Evolutionary conservation across 1,140 invertebrate species (phyloP).

Genomic region (Brachionus calyciflorus): DNA sequence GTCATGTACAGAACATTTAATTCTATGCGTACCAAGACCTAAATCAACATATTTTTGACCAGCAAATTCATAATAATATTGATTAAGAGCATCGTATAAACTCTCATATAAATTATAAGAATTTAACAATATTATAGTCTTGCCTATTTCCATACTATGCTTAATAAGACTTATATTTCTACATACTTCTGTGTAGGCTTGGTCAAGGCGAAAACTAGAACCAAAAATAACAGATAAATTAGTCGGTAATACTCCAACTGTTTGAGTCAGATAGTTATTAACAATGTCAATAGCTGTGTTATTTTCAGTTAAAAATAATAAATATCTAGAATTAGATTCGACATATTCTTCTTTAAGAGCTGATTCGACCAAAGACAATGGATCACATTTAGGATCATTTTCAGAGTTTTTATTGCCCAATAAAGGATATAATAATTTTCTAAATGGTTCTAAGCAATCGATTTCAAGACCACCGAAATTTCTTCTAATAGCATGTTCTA

Average conservation of each 20-base stretch:
- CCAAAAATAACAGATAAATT: constrained; percentile 18
- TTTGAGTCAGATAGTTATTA: not conserved
- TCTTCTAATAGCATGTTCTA: constrained; percentile 52
- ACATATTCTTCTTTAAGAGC: constrained; percentile 30
- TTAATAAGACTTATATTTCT: constrained; percentile 59
- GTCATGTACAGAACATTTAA: constrained; percentile 56
- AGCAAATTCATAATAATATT: constrained; percentile 57
- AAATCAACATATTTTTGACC: constrained; percentile 56
- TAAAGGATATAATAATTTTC: constrained; percentile 36
- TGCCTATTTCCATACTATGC: constrained; percentile 58
- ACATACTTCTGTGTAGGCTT: constrained; percentile 52
- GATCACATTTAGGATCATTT: constrained; percentile 47
- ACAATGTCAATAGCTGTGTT: constrained; percentile 17
- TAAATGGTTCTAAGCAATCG: constrained; percentile 51
- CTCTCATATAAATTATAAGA: constrained; percentile 58
- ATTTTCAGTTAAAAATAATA: constrained; percentile 27
- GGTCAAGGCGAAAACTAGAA: constrained; percentile 36
- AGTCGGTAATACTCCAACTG: not conserved
- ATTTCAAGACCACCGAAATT: constrained; percentile 54
- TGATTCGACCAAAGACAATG: constrained; percentile 21
- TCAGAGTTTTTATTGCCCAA: constrained; percentile 20
- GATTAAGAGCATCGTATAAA: constrained; percentile 58
- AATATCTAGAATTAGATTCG: constrained; percentile 14
- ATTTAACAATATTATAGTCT: constrained; percentile 56
- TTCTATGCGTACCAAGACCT: constrained; percentile 57